Base-by-base conservation (phyloP, 53 echinoderm and acorn worm genomes). In the Echinarachnius parma region DNA sequence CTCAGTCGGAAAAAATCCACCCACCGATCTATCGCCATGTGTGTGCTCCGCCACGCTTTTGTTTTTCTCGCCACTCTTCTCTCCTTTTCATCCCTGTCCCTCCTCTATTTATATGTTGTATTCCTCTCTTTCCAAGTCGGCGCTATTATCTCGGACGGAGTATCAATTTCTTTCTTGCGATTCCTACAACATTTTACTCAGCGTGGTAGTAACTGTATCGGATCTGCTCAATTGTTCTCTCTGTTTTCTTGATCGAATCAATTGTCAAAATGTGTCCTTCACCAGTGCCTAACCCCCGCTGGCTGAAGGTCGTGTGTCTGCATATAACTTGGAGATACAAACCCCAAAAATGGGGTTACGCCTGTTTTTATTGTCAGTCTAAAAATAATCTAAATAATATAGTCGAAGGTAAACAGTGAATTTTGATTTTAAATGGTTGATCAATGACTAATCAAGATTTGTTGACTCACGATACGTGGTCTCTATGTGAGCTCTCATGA, bases 1-100 rank as follows among this genome's bases (percentile, higher is more conserved):
- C 39, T 72, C 55, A 72, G 39, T 56, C 74, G 74, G 55, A 56
- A 72, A n/a, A 50, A 72, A 72, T 72, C 74, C 74, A 45, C 74
- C 74, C 74, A 72, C 74, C 56, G 57, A 56, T 72, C 46, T 33
- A 56, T 57, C 74, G 55, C 74, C 74, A 72, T 72, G 74, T 72
- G 74, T 72, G 55, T 42, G 14, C 57, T 72, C 28, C 74, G 44
- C 35, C 74, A 72, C 74, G 55, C 74, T 72, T 72, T 72, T 72
- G 74, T 72, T 72, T 72, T 70, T 72, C 27, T 57, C 56, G n/a
- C 42, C 42, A 25, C 56, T 57, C 25, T 55, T n/a, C n/a, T 37
- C 42, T 37, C 37, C 46, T 72, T 72, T 69, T 37, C 31, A 34
- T 65, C 23, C 44, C 21, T 10, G 4, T 32, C 21, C n/a, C 21